Conservation (phyloP, 2,113 vertebrate genomes). For the Urocolius indicus region DNA sequence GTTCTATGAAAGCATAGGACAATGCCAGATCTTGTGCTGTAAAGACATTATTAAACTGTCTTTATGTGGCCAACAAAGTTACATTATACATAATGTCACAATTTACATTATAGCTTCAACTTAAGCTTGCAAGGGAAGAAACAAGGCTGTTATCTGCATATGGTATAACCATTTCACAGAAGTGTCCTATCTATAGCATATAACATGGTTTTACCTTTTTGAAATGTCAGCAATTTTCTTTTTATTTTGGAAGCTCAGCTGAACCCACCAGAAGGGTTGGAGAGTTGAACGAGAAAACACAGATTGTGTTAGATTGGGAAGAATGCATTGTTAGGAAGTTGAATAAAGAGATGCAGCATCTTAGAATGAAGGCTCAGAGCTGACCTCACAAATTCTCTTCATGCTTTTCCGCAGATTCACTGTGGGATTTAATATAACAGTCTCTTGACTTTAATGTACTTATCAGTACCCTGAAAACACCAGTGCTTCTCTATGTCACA, state of each 20-base stretch:
- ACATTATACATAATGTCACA: not conserved
- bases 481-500: not conserved
- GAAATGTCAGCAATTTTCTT: not conserved
- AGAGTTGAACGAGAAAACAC: not conserved
- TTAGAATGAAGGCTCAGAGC: not conserved
- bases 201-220: not conserved
- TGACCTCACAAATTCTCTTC: not conserved
- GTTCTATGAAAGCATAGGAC: not conserved
- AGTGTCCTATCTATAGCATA: not conserved
- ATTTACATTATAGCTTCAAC: not conserved
- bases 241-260: not conserved
- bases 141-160: not conserved
- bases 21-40: not conserved
- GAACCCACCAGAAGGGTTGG: not conserved
- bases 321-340: not conserved
- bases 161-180: not conserved
- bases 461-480: not conserved
- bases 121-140: not conserved
- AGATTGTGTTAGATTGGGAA: not conserved
- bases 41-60: not conserved
- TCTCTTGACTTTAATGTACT: not conserved
- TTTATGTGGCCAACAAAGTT: not conserved
- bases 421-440: not conserved
- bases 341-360: not conserved
- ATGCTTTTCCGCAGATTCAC: not conserved